These are phyloP conservation scores for Dicycla oo DNA, from an alignment of 2,888 invertebrate genomes.

Conservation along the genomic window DNA sequence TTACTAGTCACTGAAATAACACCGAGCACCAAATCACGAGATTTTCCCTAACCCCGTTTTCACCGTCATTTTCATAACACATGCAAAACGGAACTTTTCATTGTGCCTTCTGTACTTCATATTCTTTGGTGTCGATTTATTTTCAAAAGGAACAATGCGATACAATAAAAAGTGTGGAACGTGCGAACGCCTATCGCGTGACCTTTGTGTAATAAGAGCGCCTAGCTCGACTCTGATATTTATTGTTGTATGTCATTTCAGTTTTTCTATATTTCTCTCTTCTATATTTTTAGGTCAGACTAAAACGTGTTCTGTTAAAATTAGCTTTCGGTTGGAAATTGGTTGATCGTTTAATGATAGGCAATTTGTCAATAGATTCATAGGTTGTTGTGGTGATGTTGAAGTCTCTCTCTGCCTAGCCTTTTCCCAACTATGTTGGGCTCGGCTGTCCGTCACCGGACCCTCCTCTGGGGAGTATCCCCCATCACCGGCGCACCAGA, in stretches of 20 bases:
- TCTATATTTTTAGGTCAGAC: neutral
- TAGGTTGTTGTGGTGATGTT: neutral
- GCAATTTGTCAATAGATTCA: neutral
- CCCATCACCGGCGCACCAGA: too few species aligned
- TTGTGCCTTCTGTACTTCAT: slow-evolving; percentile 27
- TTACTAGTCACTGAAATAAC: slow-evolving; percentile 6
- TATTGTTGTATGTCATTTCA: slow-evolving; percentile 55
- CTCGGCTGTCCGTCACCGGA: too few species aligned
- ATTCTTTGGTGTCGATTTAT: slow-evolving; percentile 62
- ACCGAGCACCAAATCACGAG: neutral
- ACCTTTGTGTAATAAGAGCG: slow-evolving; percentile 62
- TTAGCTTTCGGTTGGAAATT: neutral
- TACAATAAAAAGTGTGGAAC: slow-evolving; percentile 69
- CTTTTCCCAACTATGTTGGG: too few species aligned
- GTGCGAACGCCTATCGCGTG: slow-evolving; percentile 67
- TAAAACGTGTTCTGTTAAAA: neutral
- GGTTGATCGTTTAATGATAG: neutral
- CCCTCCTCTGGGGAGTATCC: too few species aligned
- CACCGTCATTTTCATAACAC: neutral
- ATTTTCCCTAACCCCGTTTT: neutral
- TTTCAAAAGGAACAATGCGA: slow-evolving; percentile 69
- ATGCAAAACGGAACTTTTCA: slow-evolving; percentile 45
- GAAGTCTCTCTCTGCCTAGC: too few species aligned
- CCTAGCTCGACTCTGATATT: slow-evolving; percentile 50
- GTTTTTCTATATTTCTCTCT: slow-evolving; percentile 27